These are phyloP conservation scores for Thereuonema tuberculata DNA, from an alignment of 1,140 invertebrate species.

Conservation along the genomic window DNA sequence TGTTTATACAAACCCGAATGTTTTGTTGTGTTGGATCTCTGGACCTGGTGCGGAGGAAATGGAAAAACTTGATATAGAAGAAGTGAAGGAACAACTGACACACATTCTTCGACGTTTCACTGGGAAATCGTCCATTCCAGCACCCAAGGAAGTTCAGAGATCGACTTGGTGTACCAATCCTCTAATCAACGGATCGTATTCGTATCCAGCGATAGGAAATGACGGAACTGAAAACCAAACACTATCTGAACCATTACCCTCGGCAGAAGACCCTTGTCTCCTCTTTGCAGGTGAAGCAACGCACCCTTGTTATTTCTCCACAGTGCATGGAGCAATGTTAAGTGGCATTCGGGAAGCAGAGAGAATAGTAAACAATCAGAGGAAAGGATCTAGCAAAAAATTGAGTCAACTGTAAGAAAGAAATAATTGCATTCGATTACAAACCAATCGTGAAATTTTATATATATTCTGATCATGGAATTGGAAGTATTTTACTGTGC, in stretches of 20 bases:
- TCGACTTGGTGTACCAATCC: constrained; percentile 55
- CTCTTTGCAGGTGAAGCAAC: constrained; percentile 82
- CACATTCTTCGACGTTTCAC: constrained; percentile 49
- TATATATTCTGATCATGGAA: no score
- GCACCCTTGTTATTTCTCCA: constrained; percentile 47
- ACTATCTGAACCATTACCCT: neutral
- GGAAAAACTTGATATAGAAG: constrained; percentile 55
- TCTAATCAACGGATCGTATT: constrained; percentile 53
- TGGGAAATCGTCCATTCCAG: constrained; percentile 46
- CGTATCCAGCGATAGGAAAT: constrained; percentile 31
- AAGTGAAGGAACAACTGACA: constrained; percentile 51
- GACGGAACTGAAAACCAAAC: neutral
- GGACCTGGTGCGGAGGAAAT: constrained; percentile 53
- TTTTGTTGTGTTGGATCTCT: constrained; percentile 37
- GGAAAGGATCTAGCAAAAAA: no score
- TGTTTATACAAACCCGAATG: constrained; percentile 22
- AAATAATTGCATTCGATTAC: no score
- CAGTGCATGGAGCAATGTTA: constrained; percentile 62
- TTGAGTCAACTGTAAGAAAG: no score
- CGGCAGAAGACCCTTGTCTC: constrained; percentile 36
- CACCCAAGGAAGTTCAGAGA: constrained; percentile 45
- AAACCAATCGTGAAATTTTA: no score
- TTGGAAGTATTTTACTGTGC: no score
- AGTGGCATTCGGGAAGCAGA: constrained; percentile 68
- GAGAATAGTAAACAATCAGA: constrained; percentile 39